Base-by-base conservation (phyloP, 2,797 vertebrate species). In the Novumbra hubbsi region DNA sequence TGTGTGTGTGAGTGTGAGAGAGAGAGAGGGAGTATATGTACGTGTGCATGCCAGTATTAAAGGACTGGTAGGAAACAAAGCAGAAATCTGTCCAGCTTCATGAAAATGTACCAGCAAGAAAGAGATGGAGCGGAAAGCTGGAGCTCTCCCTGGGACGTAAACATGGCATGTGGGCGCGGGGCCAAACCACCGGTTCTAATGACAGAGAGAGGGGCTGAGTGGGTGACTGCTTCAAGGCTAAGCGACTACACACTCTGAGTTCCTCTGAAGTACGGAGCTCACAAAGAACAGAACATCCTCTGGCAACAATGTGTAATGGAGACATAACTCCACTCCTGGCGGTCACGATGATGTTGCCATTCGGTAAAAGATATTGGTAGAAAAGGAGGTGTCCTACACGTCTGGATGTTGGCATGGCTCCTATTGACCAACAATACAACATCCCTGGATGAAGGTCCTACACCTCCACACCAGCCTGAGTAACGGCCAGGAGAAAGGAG, bases 151-250 rank as follows among this genome's bases (percentile, higher is more conserved):
- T 80, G 77, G 64, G 77, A 78, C 81, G 84, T 88, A 86, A 91
- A 91, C 88, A 85, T 62, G 73, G 84, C 78, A 78, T 73, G 64
- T 68, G 81, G 85, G 81, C 79, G 27, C 32, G 5, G 27, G 65
- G 85, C 91, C 90, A 92, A 88, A 88, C 89, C 89, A 78, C 85
- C 87, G 76, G 75, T 74, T 69, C 69, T 82, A 85, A 86, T 82
- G 80, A 85, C 82, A 86, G 66, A 30, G 75, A 21, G 55, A 27
- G 52, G 52, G n/a, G 55, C 21, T 27, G 55, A 60, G 24, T 27
- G 73, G 75, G 76, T 65, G 78, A 87, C 72, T 24, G 72, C 84
- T 84, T 60, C 50, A 82, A 83, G 80, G 77, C 83, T 69, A 73
- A 84, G 79, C 76, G 80, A 80, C 84, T 75, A 49, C 75, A 24